Percentiles rank a stretch among this genome's conserved stretches.
Evolutionary conservation across 2,113 vertebrate genomes (phyloP).

Genomic region (Brienomyrus longianalis): DNA sequence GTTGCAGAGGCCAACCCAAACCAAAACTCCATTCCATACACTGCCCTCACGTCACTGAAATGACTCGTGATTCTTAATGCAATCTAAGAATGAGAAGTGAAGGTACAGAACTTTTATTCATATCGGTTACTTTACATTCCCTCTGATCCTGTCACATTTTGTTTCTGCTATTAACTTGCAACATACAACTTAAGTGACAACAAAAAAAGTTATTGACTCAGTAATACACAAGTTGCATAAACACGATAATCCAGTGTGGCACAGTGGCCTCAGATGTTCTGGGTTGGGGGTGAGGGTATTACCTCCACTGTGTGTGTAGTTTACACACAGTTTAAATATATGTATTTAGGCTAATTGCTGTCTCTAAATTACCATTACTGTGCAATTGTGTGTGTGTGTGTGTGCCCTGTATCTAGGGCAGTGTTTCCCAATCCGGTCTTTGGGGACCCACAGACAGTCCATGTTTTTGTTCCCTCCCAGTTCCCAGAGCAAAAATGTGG

Average conservation of each 20-base stretch:
- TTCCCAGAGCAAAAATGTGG: not conserved
- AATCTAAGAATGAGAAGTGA: not conserved
- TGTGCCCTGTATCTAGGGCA: not conserved
- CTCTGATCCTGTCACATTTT: not conserved
- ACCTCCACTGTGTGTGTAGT: not conserved
- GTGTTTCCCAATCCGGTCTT: not conserved
- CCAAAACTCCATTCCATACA: not conserved
- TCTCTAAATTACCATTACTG: not conserved
- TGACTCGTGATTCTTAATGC: not conserved
- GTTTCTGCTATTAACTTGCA: not conserved
- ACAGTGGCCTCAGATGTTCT: not conserved
- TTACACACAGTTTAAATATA: not conserved
- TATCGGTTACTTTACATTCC: not conserved
- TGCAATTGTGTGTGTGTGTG: not conserved
- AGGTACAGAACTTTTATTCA: not conserved
- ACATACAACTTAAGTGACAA: not conserved
- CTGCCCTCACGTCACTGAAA: not conserved
- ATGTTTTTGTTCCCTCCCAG: not conserved
- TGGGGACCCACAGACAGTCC: not conserved
- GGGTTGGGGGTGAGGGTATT: not conserved
- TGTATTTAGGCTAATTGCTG: not conserved
- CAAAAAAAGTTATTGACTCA: not conserved
- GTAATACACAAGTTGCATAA: not conserved
- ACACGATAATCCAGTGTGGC: not conserved
- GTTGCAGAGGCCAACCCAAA: constrained; percentile 4